A percentile compares a stretch with the other conserved stretches of the same genome.
These are phyloP conservation scores for Trididemnum nubilum DNA, from an alignment of 23 tunicate genomes.

Conservation along the genomic window DNA sequence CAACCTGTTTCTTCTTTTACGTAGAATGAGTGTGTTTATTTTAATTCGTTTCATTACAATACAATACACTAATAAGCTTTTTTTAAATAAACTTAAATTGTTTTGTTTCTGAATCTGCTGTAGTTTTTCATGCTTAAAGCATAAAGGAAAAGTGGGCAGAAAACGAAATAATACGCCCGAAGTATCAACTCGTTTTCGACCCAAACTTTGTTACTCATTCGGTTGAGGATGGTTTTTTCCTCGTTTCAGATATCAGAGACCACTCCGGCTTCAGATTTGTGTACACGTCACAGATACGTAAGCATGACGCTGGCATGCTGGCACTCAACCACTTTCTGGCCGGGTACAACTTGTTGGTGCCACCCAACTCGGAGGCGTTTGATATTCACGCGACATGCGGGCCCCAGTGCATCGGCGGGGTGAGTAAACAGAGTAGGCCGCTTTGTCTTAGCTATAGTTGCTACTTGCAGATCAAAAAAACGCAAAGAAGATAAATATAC, in stretches of 20 bases:
- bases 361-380: conserved; percentile 35
- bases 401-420: conserved; percentile 28
- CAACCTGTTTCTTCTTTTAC: too few relatives aligned
- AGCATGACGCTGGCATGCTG: conserved; percentile 46
- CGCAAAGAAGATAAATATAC: too few relatives aligned
- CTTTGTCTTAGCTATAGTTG: too few relatives aligned
- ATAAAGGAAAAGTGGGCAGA: too few relatives aligned
- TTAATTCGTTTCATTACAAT: too few relatives aligned
- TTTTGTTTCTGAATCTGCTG: too few relatives aligned
- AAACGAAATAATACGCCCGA: too few relatives aligned
- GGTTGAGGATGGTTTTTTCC: neutral
- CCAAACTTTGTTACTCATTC: neutral
- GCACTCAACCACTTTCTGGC: conserved; percentile 11
- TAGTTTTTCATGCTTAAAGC: too few relatives aligned
- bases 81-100: too few relatives aligned
- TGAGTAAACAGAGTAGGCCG: conserved; percentile 12
- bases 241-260: conserved; percentile 36
- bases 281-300: conserved; percentile 37
- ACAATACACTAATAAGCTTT: too few relatives aligned
- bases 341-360: conserved; percentile 45
- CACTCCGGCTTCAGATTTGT: conserved; percentile 40
- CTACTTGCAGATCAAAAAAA: neutral
- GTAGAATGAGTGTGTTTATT: too few relatives aligned
- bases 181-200: neutral
- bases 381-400: conserved; percentile 31